These are phyloP conservation scores for Tor tambroides DNA, from an alignment of 2,113 vertebrate genomes.

Conservation along the genomic window DNA sequence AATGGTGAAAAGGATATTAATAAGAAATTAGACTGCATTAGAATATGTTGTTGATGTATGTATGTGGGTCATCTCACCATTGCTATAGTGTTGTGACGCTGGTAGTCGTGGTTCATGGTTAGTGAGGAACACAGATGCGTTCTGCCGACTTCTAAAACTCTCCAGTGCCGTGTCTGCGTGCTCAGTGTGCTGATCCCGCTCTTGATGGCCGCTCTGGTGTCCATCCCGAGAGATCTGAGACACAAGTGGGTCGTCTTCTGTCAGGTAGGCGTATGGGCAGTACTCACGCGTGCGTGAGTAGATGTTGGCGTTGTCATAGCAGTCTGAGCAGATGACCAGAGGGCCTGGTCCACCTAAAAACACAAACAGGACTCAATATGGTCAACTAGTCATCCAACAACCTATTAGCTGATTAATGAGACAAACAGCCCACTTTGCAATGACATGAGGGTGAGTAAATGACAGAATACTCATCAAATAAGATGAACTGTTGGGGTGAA, in stretches of 20 bases:
- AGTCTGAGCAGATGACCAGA: constrained; percentile 94
- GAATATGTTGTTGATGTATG: not conserved
- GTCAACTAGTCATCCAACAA: not conserved
- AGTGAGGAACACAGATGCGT: constrained; percentile 76
- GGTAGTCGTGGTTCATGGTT: constrained; percentile 75
- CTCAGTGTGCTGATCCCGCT: constrained; percentile 54
- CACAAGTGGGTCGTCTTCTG: constrained; percentile 86
- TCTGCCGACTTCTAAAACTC: constrained; percentile 74
- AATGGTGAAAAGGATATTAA: no score
- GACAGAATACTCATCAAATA: not conserved
- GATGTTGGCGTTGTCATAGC: constrained; percentile 95
- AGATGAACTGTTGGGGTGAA: not conserved
- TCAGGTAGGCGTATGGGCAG: constrained; percentile 88
- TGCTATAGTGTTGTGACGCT: constrained; percentile 69
- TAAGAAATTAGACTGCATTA: not conserved
- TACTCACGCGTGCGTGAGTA: constrained; percentile 90
- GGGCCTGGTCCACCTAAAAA: constrained; percentile 70
- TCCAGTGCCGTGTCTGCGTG: constrained; percentile 73
- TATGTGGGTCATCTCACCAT: constrained; percentile 73
- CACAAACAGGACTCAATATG: not conserved
- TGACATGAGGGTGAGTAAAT: not conserved
- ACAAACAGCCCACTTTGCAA: not conserved
- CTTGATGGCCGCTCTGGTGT: constrained; percentile 74
- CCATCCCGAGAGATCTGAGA: constrained; percentile 76
- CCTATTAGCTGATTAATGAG: no score